Evolutionary conservation across 2,888 invertebrate species (phyloP), one percentile per base, ranked within the genome.

Genomic region (Agonopterix heracliana): DNA sequence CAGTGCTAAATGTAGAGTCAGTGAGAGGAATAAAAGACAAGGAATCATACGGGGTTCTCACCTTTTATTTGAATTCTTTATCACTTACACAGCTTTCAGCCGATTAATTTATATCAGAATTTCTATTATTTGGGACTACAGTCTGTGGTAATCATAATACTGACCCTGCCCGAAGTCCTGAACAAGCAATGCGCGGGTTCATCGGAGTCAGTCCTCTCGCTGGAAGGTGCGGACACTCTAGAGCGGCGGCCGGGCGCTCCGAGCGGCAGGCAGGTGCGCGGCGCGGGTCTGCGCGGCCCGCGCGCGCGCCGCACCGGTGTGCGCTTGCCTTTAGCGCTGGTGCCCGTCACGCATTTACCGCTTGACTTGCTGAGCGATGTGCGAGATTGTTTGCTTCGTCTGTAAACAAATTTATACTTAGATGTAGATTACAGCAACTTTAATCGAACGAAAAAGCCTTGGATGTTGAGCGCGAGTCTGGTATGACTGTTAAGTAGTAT

Each of bases 151-250:
- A n/a, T n/a, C n/a, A n/a, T n/a, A 26, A 26, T 26, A 26, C 26
- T 11, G 38, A 81, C 85, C 65, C 79, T 65, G 50, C 69, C 76
- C 0, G 71, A 62, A 35, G 63, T 70, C 49, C 81, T 59, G 54
- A 74, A 82, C 1, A 75, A 52, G 34, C 66, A 67, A 34, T 77
- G 76, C 41, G 77, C 64, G 1, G 84, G 78, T 38, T 84, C 84
- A 47, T 87, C 86, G 2, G 85, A 84, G 68, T 88, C 87, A 0
- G 82, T 82, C 50, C 90, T 60, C 55, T 83, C 86, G 62, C 80
- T 80, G 9, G 84, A 81, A 17, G 57, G 63, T 11, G 68, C 57
- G 13, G 68, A 69, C 60, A 64, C 40, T 13, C 42, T 56, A 54
- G 40, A 48, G 61, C 26, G 68, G 68, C 62, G 74, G 45, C 72